Percentiles rank a stretch among this genome's conserved stretches.
Evolutionary conservation across 2,888 invertebrate species (phyloP).

Genomic region (Platynereis dumerilii): DNA sequence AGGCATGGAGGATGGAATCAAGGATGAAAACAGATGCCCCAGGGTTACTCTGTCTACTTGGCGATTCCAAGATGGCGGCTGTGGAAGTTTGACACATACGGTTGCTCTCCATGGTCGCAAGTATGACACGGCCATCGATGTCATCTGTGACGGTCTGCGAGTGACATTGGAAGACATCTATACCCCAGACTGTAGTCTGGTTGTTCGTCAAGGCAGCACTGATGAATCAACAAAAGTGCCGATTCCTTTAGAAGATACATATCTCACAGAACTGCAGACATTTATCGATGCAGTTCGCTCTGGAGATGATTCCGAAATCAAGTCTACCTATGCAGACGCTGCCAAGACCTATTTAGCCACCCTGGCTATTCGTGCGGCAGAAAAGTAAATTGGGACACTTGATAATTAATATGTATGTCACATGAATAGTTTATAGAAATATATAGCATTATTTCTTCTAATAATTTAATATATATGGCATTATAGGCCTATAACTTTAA

Average conservation of each 20-base stretch:
- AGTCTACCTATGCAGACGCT: slow-evolving; percentile 26
- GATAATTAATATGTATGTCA: no score
- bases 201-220: slow-evolving; percentile 1
- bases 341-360: slow-evolving; percentile 28
- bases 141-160: slow-evolving; percentile 27
- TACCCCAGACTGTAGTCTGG: slow-evolving; percentile 18
- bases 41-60: slow-evolving; percentile 25
- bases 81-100: slow-evolving; percentile 29
- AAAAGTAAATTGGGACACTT: background rate
- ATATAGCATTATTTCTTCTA: no score
- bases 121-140: slow-evolving; percentile 27
- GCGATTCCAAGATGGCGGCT: slow-evolving; percentile 25
- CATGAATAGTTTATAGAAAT: no score
- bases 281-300: slow-evolving; percentile 26
- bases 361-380: slow-evolving; percentile 21
- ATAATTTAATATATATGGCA: no score
- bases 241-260: slow-evolving; percentile 26
- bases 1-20: slow-evolving; percentile 13
- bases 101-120: slow-evolving; percentile 24
- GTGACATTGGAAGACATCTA: slow-evolving; percentile 27
- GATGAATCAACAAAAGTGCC: slow-evolving; percentile 16
- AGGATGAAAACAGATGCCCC: slow-evolving; percentile 12
- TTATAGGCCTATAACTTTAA: no score
- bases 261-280: slow-evolving; percentile 14
- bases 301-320: slow-evolving; percentile 2